Conservation (phyloP, 2,113 vertebrate genomes). For the Hipposideros armiger region DNA sequence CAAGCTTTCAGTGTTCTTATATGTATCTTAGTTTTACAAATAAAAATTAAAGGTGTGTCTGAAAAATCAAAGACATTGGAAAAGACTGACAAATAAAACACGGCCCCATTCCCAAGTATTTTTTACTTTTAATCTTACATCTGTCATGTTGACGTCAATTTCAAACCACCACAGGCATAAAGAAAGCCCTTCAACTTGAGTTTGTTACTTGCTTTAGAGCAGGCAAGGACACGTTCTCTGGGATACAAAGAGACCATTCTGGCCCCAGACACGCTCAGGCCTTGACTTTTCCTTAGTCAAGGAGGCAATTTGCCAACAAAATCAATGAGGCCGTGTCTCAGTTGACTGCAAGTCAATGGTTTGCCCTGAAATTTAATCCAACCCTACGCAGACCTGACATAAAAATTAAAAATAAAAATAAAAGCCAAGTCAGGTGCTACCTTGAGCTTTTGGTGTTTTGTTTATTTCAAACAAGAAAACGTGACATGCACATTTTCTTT, state of each 20-base stretch:
- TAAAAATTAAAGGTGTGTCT: not conserved
- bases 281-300: constrained; percentile 8
- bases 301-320: not conserved
- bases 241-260: not conserved
- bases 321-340: not conserved
- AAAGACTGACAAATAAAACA: not conserved
- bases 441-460: not conserved
- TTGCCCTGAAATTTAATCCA: not conserved
- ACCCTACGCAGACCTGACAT: not conserved
- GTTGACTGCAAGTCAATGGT: not conserved
- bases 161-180: not conserved
- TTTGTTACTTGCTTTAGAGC: not conserved
- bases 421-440: not conserved
- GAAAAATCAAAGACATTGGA: not conserved
- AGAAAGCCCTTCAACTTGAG: not conserved
- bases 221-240: constrained; percentile 14
- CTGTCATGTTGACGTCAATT: not conserved
- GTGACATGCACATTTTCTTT: not conserved
- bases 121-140: not conserved
- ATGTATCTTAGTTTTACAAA: not conserved
- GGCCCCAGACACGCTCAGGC: not conserved
- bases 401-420: constrained; percentile 42
- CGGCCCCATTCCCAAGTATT: not conserved
- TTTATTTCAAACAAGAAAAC: constrained; percentile 41
- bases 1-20: not conserved